These are phyloP conservation scores for Cremastinae sp. DNA, from an alignment of 2,888 invertebrate species.

Conservation along the genomic window DNA sequence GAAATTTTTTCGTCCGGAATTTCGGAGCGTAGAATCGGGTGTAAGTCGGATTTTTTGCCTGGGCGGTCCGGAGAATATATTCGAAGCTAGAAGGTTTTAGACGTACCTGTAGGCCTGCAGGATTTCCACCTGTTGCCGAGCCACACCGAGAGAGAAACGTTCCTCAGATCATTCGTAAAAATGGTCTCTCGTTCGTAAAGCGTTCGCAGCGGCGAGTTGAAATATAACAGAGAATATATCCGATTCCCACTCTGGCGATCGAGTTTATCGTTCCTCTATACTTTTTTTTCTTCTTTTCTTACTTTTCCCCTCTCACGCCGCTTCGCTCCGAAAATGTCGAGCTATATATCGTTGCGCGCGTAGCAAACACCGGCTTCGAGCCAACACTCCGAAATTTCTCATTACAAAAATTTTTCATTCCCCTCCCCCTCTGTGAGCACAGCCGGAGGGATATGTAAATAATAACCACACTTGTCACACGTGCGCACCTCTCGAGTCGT, in stretches of 20 bases:
- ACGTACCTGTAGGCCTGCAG: constrained; percentile 71
- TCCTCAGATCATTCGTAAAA: constrained; percentile 7
- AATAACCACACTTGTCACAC: constrained; percentile 48
- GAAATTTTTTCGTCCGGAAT: too few relatives aligned
- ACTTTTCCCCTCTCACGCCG: not conserved
- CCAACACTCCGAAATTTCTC: constrained; percentile 33
- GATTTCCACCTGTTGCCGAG: constrained; percentile 77
- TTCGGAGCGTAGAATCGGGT: too few relatives aligned
- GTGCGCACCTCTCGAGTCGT: constrained; percentile 22
- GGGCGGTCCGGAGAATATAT: constrained; percentile 2
- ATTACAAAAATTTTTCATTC: not conserved
- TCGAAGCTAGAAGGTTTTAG: not conserved
- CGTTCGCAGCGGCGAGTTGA: constrained; percentile 1
- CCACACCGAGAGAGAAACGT: constrained; percentile 27
- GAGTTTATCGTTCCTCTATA: constrained; percentile 16
- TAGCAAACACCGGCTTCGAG: constrained; percentile 45
- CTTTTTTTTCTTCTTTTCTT: not conserved
- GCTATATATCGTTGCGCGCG: constrained; percentile 43
- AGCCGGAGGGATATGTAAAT: not conserved
- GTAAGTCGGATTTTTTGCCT: too few relatives aligned
- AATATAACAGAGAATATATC: constrained; percentile 49
- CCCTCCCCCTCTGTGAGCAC: not conserved
- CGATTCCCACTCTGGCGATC: constrained; percentile 1
- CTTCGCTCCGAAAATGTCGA: not conserved
- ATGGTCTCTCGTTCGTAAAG: constrained; percentile 28